Conservation (phyloP, 2,113 vertebrate species). For the Clarias macrocephalus region DNA sequence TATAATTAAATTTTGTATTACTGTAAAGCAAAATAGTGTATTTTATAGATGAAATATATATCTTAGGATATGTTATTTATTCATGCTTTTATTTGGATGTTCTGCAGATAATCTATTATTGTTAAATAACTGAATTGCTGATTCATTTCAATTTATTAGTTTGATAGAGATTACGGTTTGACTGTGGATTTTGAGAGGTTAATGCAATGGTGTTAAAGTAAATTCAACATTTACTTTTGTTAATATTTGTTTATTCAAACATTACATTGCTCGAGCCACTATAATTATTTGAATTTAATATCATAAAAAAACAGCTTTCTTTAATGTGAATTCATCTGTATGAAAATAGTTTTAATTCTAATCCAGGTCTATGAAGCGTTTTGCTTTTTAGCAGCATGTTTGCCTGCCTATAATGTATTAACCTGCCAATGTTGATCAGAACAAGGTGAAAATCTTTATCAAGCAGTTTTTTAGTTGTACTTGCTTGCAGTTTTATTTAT, state of each 20-base stretch:
- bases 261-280: background rate
- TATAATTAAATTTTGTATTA: background rate
- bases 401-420: slow-evolving; percentile 16
- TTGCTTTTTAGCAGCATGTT: background rate
- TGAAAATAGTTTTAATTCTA: background rate
- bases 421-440: background rate
- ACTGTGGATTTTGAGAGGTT: background rate
- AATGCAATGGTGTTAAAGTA: background rate
- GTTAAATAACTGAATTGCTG: background rate
- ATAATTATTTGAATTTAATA: background rate
- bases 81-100: background rate
- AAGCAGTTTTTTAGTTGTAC: background rate
- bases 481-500: background rate
- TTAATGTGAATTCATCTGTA: background rate
- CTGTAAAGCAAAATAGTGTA: background rate
- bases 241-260: background rate
- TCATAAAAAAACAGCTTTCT: background rate
- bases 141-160: background rate
- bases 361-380: background rate
- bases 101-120: background rate
- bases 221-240: background rate
- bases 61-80: background rate
- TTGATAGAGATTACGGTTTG: too few relatives aligned
- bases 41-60: background rate
- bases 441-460: background rate